phyloP scores from a whole-genome alignment of 1,140 invertebrate species.

The Leptinotarsa defecta region DNA sequence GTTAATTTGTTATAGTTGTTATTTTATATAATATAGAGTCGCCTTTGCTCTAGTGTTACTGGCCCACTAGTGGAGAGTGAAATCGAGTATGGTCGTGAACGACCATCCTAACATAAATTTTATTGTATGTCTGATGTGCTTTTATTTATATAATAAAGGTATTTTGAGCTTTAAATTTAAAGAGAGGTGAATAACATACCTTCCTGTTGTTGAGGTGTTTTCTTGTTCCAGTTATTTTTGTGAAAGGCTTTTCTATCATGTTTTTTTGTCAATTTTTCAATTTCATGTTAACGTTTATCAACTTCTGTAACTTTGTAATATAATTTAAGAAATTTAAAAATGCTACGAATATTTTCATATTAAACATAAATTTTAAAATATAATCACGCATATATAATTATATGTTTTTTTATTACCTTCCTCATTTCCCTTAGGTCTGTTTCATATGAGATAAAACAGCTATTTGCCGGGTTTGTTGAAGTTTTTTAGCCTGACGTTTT shows the following conservation, averaged over 20 bases:
- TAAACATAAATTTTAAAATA: conserved; percentile 55
- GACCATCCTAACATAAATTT: conserved; percentile 44
- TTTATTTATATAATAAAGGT: conserved; percentile 54
- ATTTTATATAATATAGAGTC: conserved; percentile 50
- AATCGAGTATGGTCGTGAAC: conserved; percentile 37
- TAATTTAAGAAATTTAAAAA: conserved; percentile 53
- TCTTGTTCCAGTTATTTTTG: conserved; percentile 53
- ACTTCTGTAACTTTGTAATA: conserved; percentile 44
- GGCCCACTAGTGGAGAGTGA: conserved; percentile 26
- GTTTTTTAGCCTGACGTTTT: too few species aligned
- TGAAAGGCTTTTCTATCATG: conserved; percentile 49
- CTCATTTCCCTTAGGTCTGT: neutral
- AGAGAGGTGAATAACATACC: conserved; percentile 53
- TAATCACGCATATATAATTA: conserved; percentile 54
- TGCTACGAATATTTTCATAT: conserved; percentile 56
- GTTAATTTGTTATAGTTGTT: conserved; percentile 55
- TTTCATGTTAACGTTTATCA: conserved; percentile 40
- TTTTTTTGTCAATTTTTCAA: conserved; percentile 40
- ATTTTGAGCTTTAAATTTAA: conserved; percentile 54
- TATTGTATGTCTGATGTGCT: conserved; percentile 51
- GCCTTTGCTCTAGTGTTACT: conserved; percentile 30
- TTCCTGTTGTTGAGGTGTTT: conserved; percentile 48
- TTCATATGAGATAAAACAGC: too few species aligned
- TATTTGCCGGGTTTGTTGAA: too few species aligned
- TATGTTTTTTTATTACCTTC: conserved; percentile 47